Percentiles rank a stretch among this genome's conserved stretches.
Conservation (phyloP, 2,113 vertebrate species). For the Gracilinanus agilis region DNA sequence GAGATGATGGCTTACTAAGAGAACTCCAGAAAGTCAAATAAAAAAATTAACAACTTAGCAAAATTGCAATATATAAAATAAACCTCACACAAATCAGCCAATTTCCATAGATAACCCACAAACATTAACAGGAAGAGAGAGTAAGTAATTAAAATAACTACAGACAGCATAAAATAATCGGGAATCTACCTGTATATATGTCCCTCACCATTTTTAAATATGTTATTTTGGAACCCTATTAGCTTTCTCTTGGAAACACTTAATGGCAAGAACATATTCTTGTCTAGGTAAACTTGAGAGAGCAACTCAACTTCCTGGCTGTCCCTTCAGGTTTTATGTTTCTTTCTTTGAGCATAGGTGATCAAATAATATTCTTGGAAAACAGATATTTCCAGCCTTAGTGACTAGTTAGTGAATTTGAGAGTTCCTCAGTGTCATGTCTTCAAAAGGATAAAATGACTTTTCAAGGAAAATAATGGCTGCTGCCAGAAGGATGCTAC, state of each 20-base stretch:
- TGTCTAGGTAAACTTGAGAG: neutral
- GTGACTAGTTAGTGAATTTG: neutral
- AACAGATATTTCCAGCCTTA: too few species aligned
- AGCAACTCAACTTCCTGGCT: neutral
- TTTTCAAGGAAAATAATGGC: neutral
- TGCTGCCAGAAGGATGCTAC: neutral
- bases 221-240: neutral
- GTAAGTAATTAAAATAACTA: too few species aligned
- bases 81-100: too few species aligned
- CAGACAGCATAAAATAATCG: too few species aligned
- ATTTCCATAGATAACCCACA: too few species aligned
- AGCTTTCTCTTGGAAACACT: neutral
- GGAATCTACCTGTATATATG: too few species aligned
- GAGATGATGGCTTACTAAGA: too few species aligned
- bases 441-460: neutral
- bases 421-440: neutral
- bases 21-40: too few species aligned
- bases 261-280: neutral
- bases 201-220: neutral
- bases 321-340: neutral
- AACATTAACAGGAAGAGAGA: too few species aligned
- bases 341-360: neutral
- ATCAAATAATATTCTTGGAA: neutral
- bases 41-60: too few species aligned
- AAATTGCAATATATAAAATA: too few species aligned